Base-by-base conservation (phyloP, 2,888 invertebrate species). In the Cataglyphis cursor region DNA sequence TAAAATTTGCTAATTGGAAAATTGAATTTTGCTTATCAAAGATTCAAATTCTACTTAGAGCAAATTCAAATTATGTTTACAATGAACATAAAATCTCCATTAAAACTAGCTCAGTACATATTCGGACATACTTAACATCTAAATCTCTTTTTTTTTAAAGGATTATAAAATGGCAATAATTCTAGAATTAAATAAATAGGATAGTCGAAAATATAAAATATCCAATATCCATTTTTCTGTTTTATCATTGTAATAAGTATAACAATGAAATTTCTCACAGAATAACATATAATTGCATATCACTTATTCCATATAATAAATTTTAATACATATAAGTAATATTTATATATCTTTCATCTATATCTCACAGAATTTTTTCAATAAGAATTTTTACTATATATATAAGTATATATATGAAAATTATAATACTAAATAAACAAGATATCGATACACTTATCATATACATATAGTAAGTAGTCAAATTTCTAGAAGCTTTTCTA, bases 351-450 rank as follows among this genome's bases (percentile, higher is more conserved):
- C 41, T 68, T 38, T 90, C 48, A 84, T 84, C 88, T 86, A 88
- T 84, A 83, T 81, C 73, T 85, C 76, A 51, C 51, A 81, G 84
- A 90, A 87, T 88, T 85, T 76, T 65, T 61, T 83, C 62, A 73
- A 59, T 74, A 73, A 73, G 41, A 74, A 62, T 74, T 74, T 31
- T 72, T 18, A 2, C 41, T 78, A 54, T 73, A 18, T 65, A 35
- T 68, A 21, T 83, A 84, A 89, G 85, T 89, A 89, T 89, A 87
- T 90, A 85, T 90, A 92, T n/a, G 51, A 51, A 51, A 93, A 90
- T 93, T 90, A 92, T 90, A 91, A 89, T 93, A 92, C 89, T 85
- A 92, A 92, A 92, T 88, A 93, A 93, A 92, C 92, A 81, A 90
- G 74, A 86, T 85, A 85, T 90, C 81, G 70, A 72, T 89, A 87